Evolutionary conservation across 2,113 vertebrate species (phyloP), one percentile per base, ranked within the genome.

Genomic region (Glareola pratincola): DNA sequence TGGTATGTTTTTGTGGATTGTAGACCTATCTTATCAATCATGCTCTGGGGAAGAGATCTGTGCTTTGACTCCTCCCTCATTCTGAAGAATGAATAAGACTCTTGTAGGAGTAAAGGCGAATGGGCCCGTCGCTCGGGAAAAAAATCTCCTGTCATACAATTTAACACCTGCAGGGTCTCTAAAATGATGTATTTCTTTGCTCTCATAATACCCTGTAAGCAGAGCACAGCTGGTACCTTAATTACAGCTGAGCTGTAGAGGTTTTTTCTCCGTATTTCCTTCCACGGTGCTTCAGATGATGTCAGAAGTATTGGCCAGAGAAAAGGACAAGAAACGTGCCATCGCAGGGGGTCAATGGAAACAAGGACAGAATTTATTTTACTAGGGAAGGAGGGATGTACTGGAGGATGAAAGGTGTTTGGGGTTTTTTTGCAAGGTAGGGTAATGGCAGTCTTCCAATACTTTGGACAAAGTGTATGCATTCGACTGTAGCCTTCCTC

Each of bases 11-110:
- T 62, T 62, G 54, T 48, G 71, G 22, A 62, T 47, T 3, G 0
- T 17, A 77, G 34, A 57, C 6, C 7, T 32, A 43, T 76, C 50
- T 62, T 83, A 76, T 71, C 67, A 77, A 4, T 82, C n/a, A 9
- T n/a, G 21, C 66, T 73, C 54, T 84, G 36, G 13, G 4, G 6
- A 83, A 84, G 29, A 81, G 23, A 62, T 80, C 37, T 77, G 13
- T 69, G 50, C 50, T 88, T 78, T 79, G 71, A 79, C 56, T 82
- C 24, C 90, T 95, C 87, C 90, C 36, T 92, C 45, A 41, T 51
- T 62, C 90, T 94, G 48, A 76, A 79, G 62, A 78, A 51, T 87
- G 43, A 93, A 60, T 73, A 66, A 79, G 30, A 19, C 8, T 79
- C 15, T 79, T 85, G 37, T 56, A 66, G 74, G 36, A 79, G 39